Evolutionary conservation across 2,888 invertebrate species (phyloP).

Genomic region (Dasysyrphus tricinctus): DNA sequence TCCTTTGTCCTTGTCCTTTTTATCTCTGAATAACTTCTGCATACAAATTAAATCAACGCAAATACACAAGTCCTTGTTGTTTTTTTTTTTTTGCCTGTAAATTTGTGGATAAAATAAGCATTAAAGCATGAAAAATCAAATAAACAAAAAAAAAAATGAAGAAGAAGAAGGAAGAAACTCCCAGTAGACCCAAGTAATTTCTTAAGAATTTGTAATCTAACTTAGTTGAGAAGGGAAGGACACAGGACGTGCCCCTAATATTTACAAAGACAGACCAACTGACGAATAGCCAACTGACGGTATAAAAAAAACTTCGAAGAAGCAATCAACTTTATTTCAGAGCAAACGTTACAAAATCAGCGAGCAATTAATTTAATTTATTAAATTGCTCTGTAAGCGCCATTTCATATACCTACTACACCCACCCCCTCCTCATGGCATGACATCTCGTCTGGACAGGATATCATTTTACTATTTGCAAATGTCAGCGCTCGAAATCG

Average conservation of each 20-base stretch:
- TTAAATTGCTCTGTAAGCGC: conserved; percentile 61
- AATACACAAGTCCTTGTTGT: not conserved
- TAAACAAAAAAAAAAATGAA: not conserved
- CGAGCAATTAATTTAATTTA: conserved; percentile 71
- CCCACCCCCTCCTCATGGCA: not conserved
- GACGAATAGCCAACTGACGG: not conserved
- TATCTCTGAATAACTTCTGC: conserved; percentile 40
- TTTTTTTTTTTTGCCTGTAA: not conserved
- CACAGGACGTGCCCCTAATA: not conserved
- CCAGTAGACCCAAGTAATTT: conserved; percentile 42
- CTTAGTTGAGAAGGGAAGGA: not conserved
- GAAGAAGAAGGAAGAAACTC: not conserved
- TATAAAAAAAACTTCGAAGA: not conserved
- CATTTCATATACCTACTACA: conserved; percentile 23
- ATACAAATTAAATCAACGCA: conserved; percentile 50
- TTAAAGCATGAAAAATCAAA: conserved; percentile 35
- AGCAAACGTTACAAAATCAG: conserved; percentile 59
- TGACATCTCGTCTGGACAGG: conserved; percentile 9
- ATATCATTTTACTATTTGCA: conserved; percentile 70
- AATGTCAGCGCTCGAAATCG: conserved; percentile 47
- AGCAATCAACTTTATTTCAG: conserved; percentile 58
- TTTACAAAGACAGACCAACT: not conserved
- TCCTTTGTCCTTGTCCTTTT: conserved; percentile 33
- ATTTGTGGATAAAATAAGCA: conserved; percentile 30
- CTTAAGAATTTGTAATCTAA: conserved; percentile 24